Conservation (phyloP, 2,888 invertebrate species). For the Leptinotarsa haldemani region DNA sequence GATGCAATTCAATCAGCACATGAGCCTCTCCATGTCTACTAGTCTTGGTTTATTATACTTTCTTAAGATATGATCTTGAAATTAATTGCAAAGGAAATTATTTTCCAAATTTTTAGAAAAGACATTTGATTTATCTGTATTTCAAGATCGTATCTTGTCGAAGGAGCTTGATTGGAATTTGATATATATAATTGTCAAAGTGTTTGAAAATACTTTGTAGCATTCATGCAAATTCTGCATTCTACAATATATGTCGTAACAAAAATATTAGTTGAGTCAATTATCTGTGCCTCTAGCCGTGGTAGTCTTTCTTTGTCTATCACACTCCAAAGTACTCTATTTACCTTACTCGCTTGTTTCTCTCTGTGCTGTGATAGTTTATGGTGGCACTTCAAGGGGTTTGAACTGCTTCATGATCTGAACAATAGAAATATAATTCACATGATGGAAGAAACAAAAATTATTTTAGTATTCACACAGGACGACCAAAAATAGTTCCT, state of each 20-base stretch:
- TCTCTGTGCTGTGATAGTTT: conserved; percentile 59
- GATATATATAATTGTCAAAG: conserved; percentile 4
- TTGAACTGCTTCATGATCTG: conserved; percentile 42
- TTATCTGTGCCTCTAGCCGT: conserved; percentile 72
- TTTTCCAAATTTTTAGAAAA: not conserved
- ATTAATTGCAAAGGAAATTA: not conserved
- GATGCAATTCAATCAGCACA: no score
- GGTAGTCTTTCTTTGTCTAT: conserved; percentile 65
- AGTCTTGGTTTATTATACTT: not conserved
- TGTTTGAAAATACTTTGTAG: conserved; percentile 63
- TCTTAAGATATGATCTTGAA: not conserved
- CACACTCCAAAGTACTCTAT: conserved; percentile 54
- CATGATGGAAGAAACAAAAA: not conserved
- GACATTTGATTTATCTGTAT: not conserved
- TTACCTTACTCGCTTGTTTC: conserved; percentile 56
- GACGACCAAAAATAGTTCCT: not conserved
- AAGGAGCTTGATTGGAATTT: not conserved
- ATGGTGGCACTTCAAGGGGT: conserved; percentile 33
- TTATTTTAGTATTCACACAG: not conserved
- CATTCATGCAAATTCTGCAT: conserved; percentile 60
- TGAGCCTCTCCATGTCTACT: no score
- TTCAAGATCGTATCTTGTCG: not conserved
- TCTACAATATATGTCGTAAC: conserved; percentile 65
- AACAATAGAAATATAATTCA: not conserved
- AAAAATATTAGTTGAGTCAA: conserved; percentile 72